Conservation (phyloP, 2,888 invertebrate genomes). For the Amphipoea oculea region DNA sequence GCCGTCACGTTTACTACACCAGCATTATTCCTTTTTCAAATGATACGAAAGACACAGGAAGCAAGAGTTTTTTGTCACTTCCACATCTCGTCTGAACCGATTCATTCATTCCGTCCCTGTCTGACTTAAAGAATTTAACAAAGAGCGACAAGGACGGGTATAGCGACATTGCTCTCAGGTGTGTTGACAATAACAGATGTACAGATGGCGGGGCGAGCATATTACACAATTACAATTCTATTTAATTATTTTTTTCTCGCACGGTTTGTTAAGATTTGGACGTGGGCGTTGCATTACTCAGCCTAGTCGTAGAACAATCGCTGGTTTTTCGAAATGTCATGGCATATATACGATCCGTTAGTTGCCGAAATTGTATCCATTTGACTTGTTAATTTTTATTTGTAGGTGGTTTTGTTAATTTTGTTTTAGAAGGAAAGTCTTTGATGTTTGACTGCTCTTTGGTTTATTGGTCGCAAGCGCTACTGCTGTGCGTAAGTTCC, state of each 20-base stretch:
- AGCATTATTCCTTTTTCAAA: slow-evolving; percentile 89
- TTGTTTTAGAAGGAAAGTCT: slow-evolving; percentile 47
- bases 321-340: slow-evolving; percentile 80
- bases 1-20: slow-evolving; percentile 72
- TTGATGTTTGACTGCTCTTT: neutral
- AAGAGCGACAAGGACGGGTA: slow-evolving; percentile 72
- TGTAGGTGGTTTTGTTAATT: slow-evolving; percentile 70
- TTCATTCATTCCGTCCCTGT: slow-evolving; percentile 73
- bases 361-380: slow-evolving; percentile 75
- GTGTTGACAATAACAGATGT: slow-evolving; percentile 90
- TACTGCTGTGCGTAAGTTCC: neutral
- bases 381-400: slow-evolving; percentile 80
- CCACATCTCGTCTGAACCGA: slow-evolving; percentile 83
- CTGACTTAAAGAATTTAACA: slow-evolving; percentile 44
- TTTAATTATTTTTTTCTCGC: slow-evolving; percentile 88
- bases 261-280: slow-evolving; percentile 79
- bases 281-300: slow-evolving; percentile 82
- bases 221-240: slow-evolving; percentile 90
- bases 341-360: slow-evolving; percentile 78
- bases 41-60: slow-evolving; percentile 91
- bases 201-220: slow-evolving; percentile 84
- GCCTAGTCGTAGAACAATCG: slow-evolving; percentile 81
- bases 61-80: slow-evolving; percentile 90
- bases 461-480: no score
- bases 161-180: slow-evolving; percentile 82